Evolutionary conservation across 2,113 vertebrate genomes (phyloP).

Genomic region (Lanius collurio): DNA sequence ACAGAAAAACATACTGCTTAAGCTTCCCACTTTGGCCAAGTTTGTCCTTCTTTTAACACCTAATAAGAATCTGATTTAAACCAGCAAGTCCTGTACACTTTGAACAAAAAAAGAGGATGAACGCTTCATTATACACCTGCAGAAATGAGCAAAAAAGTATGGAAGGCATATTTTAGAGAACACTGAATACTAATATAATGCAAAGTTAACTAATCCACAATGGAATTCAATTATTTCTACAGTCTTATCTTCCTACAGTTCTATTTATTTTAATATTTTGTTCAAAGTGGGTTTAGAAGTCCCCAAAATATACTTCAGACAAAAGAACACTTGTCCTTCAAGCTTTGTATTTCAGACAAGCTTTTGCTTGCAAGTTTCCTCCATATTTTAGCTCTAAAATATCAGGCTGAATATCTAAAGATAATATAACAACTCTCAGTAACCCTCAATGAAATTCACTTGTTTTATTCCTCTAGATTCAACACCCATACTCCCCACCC

Average conservation of each 20-base stretch:
- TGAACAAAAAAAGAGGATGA: neutral
- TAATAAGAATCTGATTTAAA: neutral
- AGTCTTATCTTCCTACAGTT: neutral
- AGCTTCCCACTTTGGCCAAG: neutral
- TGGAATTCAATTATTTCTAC: neutral
- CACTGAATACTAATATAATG: neutral
- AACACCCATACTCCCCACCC: neutral
- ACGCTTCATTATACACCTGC: neutral
- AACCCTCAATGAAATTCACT: neutral
- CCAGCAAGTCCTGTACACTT: neutral
- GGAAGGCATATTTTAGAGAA: neutral
- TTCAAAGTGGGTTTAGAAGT: neutral
- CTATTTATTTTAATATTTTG: neutral
- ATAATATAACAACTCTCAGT: neutral
- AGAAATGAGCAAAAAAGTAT: neutral
- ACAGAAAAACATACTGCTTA: neutral
- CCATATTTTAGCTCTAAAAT: neutral
- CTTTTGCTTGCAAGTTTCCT: neutral
- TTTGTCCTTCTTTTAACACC: neutral
- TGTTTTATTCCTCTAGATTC: neutral
- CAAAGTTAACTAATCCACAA: neutral
- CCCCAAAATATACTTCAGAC: neutral
- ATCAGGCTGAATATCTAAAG: neutral
- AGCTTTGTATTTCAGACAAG: neutral
- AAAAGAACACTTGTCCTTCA: neutral